A percentile compares a stretch with the other conserved stretches of the same genome.
These are phyloP conservation scores for Chlamydotis undulata DNA, from an alignment of 2,113 vertebrate genomes.

Conservation along the genomic window DNA sequence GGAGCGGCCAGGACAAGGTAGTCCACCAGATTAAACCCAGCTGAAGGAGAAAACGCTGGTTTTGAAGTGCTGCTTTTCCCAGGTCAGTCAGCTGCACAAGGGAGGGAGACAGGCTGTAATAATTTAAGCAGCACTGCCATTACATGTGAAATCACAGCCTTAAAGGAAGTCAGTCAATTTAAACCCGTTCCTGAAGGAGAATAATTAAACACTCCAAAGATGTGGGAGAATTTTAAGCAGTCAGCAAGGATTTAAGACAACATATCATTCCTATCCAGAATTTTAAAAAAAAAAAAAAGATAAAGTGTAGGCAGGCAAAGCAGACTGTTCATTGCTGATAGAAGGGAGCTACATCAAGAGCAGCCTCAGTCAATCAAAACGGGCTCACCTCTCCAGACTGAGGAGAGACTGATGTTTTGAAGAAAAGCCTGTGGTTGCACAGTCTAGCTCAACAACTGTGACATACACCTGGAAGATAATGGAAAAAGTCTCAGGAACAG, in stretches of 20 bases:
- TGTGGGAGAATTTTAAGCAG: slow-evolving; percentile 68
- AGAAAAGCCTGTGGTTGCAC: neutral
- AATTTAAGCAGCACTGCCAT: slow-evolving; percentile 39
- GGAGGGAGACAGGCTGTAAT: slow-evolving; percentile 2
- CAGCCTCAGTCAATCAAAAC: neutral
- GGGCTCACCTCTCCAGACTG: neutral
- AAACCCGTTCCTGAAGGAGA: slow-evolving; percentile 63
- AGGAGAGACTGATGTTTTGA: neutral
- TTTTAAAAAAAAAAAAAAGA: neutral
- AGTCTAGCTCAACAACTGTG: neutral
- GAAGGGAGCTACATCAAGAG: neutral
- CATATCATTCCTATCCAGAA: slow-evolving; percentile 19
- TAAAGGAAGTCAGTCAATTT: slow-evolving; percentile 64
- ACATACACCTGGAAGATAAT: accelerated
- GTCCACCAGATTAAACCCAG: neutral
- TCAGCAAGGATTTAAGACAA: slow-evolving; percentile 58
- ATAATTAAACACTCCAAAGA: slow-evolving; percentile 67
- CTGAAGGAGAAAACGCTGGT: neutral
- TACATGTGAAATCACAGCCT: slow-evolving; percentile 50
- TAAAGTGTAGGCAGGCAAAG: neutral
- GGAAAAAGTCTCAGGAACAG: neutral
- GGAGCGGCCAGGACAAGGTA: neutral
- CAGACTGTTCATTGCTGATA: neutral
- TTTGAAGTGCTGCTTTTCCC: neutral
- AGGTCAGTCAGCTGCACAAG: neutral